Conservation (phyloP, 92 coral and sea anemone genomes). For the Diadumene lineata region DNA sequence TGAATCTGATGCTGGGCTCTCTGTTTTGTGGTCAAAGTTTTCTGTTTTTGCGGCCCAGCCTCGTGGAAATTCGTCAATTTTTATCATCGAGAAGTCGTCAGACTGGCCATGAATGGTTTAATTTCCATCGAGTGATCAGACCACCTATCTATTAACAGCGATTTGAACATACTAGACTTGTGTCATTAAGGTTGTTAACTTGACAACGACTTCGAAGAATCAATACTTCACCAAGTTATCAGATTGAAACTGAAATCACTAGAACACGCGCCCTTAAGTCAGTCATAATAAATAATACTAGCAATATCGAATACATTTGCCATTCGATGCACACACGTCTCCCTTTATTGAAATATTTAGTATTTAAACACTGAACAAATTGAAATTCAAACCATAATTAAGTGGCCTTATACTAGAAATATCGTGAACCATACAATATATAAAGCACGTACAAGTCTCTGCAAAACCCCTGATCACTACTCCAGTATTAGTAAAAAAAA, state of each 20-base stretch:
- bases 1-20: neutral
- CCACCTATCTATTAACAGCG: neutral
- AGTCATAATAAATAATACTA: neutral
- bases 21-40: slow-evolving; percentile 23
- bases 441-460: too few relatives aligned
- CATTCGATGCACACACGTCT: too few relatives aligned
- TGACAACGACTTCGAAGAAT: neutral
- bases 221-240: neutral
- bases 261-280: neutral
- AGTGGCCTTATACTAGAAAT: too few relatives aligned
- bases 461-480: too few relatives aligned
- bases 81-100: neutral
- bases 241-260: neutral
- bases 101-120: neutral
- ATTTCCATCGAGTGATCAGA: neutral
- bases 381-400: too few relatives aligned
- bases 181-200: neutral
- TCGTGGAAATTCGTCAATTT: slow-evolving; percentile 16
- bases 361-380: too few relatives aligned
- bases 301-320: neutral
- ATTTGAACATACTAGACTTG: neutral
- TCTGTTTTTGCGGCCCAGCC: slow-evolving; percentile 3
- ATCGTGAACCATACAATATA: too few relatives aligned
- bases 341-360: too few relatives aligned
- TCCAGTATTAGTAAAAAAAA: too few relatives aligned